Evolutionary conservation across 2,797 vertebrate species (phyloP).

Genomic region (Netta rufina): DNA sequence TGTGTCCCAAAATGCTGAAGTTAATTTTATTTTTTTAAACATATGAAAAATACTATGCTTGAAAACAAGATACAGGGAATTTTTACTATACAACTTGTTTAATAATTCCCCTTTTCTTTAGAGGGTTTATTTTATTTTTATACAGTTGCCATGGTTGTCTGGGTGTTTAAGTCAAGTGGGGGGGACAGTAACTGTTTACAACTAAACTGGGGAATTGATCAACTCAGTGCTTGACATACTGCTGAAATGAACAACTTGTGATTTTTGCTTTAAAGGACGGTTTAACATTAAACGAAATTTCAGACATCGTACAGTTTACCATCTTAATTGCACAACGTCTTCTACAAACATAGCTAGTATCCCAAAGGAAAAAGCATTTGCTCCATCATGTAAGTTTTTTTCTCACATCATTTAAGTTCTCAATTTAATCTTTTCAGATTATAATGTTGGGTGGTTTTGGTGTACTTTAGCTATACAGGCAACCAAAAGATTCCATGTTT

Average conservation of each 20-base stretch:
- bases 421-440: neutral
- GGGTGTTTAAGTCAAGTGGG: neutral
- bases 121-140: neutral
- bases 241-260: neutral
- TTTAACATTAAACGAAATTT: slow-evolving; percentile 77
- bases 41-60: neutral
- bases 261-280: slow-evolving; percentile 65
- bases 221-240: neutral
- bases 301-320: slow-evolving; percentile 68
- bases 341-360: neutral
- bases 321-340: neutral
- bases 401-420: neutral
- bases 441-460: neutral
- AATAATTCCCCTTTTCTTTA: neutral
- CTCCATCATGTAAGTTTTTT: neutral
- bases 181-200: neutral
- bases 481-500: neutral
- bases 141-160: neutral
- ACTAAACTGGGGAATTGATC: neutral
- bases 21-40: neutral
- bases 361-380: neutral
- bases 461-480: neutral
- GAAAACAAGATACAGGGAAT: neutral
- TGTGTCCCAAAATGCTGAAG: neutral
- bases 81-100: neutral